Evolutionary conservation across 2,888 invertebrate species (phyloP).

Genomic region (Diadegma fenestrale): DNA sequence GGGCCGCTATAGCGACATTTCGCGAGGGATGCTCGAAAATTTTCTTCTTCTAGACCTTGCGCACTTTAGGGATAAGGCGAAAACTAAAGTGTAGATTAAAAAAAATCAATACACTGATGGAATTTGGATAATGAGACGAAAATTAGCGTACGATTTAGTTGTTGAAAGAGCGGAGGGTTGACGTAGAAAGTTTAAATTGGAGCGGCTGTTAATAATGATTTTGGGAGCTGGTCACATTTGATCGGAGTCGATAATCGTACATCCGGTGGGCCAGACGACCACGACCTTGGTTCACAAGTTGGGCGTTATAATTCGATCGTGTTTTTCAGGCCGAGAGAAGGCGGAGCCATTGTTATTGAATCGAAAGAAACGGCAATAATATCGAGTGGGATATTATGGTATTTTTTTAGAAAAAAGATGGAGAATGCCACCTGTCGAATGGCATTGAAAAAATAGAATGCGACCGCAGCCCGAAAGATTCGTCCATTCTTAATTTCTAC

Average conservation of each 20-base stretch:
- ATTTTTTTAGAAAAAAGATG: slow-evolving; percentile 6
- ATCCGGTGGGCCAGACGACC: background rate
- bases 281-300: background rate
- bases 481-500: slow-evolving; percentile 54
- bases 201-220: background rate
- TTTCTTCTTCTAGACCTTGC: no score
- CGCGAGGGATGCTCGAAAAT: no score
- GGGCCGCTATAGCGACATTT: no score
- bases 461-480: slow-evolving; percentile 36
- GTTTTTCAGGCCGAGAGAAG: background rate
- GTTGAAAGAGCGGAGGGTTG: no score
- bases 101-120: no score
- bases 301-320: background rate
- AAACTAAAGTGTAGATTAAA: no score
- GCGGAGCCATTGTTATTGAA: background rate
- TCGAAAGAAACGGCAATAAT: background rate
- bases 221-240: background rate
- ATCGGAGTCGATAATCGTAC: background rate
- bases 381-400: background rate
- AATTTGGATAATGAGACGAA: no score
- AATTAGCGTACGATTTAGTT: no score
- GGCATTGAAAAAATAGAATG: slow-evolving; percentile 54
- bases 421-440: slow-evolving; percentile 56
- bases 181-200: no score
- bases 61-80: no score